Evolutionary conservation across 2,888 invertebrate species (phyloP).

Genomic region (Quadriops clusia): DNA sequence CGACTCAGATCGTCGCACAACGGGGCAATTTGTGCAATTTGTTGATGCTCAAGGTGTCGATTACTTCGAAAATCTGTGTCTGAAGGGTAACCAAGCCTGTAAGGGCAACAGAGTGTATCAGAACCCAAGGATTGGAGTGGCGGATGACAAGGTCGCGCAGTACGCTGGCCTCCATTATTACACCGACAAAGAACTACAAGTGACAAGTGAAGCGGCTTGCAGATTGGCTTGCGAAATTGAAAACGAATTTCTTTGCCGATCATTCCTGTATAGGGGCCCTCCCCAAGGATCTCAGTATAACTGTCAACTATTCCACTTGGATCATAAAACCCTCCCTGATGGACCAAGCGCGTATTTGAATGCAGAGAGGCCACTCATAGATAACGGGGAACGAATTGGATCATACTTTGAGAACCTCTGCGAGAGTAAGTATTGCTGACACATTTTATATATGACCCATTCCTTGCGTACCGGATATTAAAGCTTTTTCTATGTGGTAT

Average conservation of each 20-base stretch:
- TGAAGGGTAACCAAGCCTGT: conserved; percentile 75
- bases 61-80: conserved; percentile 83
- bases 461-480: too few species aligned
- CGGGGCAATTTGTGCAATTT: conserved; percentile 79
- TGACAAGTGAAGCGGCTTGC: conserved; percentile 81
- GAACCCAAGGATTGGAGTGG: conserved; percentile 75
- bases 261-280: conserved; percentile 60
- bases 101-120: conserved; percentile 70
- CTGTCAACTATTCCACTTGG: conserved; percentile 83
- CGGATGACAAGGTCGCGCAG: conserved; percentile 84
- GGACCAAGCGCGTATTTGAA: conserved; percentile 85
- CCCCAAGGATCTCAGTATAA: conserved; percentile 69
- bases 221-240: conserved; percentile 84
- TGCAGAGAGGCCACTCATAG: conserved; percentile 79
- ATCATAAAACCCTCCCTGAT: conserved; percentile 84
- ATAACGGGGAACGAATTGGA: conserved; percentile 82
- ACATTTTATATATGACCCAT: too few species aligned
- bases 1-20: conserved; percentile 79
- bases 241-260: conserved; percentile 82
- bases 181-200: conserved; percentile 84
- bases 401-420: conserved; percentile 85
- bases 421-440: conserved; percentile 60
- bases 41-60: conserved; percentile 76
- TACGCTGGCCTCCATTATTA: conserved; percentile 87
- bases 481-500: too few species aligned